A percentile compares a stretch with the other conserved stretches of the same genome.
These are phyloP conservation scores for Aphelocoma coerulescens DNA, from an alignment of 2,113 vertebrate genomes.

Conservation along the genomic window DNA sequence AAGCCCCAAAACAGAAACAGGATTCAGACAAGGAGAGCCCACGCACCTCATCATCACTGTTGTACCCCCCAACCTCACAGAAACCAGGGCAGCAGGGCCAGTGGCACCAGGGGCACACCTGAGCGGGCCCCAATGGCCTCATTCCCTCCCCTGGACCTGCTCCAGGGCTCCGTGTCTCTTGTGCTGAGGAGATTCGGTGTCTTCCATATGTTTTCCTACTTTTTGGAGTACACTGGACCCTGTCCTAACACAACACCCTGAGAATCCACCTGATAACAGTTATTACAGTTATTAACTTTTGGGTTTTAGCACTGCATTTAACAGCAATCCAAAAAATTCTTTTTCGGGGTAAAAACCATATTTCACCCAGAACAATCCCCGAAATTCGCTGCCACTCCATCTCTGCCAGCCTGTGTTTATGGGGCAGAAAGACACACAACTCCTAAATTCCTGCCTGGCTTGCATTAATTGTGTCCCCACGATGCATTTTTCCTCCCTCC, in stretches of 20 bases:
- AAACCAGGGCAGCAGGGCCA: accelerated
- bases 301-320: background rate
- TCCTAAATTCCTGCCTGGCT: background rate
- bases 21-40: background rate
- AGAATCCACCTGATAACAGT: background rate
- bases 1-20: background rate
- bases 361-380: background rate
- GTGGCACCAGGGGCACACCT: accelerated
- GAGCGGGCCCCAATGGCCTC: accelerated
- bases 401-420: background rate
- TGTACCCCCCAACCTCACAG: background rate
- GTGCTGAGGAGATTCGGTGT: background rate
- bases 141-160: background rate
- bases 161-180: background rate
- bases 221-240: background rate
- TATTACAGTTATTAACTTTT: background rate
- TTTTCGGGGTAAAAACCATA: background rate
- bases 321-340: accelerated
- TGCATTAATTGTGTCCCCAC: background rate
- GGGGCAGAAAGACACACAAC: background rate
- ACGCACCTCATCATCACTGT: accelerated
- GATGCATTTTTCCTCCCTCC: background rate
- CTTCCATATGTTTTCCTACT: accelerated
- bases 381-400: accelerated
- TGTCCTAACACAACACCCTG: accelerated